phyloP scores from a whole-genome alignment of 2,888 invertebrate species.

The Rhabditoides inermis region DNA sequence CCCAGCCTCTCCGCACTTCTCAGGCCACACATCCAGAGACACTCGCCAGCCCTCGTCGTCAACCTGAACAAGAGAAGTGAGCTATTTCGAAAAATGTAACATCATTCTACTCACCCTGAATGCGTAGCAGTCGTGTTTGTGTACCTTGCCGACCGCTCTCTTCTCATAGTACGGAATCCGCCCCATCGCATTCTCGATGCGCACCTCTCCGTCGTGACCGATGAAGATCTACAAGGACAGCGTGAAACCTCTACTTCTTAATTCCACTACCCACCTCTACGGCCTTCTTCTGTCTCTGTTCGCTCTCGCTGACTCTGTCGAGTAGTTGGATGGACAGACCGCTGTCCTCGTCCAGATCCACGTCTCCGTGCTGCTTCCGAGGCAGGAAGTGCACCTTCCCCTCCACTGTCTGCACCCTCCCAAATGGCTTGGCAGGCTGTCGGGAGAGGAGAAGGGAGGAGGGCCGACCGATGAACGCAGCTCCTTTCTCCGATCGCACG shows the following conservation, averaged over 20 bases:
- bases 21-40: slow-evolving; percentile 21
- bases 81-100: neutral
- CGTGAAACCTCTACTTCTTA: too few species aligned
- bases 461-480: slow-evolving; percentile 32
- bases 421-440: slow-evolving; percentile 23
- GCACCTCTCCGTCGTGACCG: slow-evolving; percentile 42
- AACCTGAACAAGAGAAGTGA: slow-evolving; percentile 10
- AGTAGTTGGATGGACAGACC: slow-evolving; percentile 30
- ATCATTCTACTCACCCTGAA: slow-evolving; percentile 8
- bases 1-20: slow-evolving; percentile 19
- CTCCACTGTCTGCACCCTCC: slow-evolving; percentile 18
- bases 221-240: slow-evolving; percentile 25
- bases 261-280: slow-evolving; percentile 30
- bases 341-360: slow-evolving; percentile 28
- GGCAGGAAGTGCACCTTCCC: slow-evolving; percentile 34
- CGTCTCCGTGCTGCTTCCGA: slow-evolving; percentile 12
- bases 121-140: slow-evolving; percentile 20
- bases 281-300: slow-evolving; percentile 23
- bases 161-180: slow-evolving; percentile 17
- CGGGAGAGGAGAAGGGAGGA: slow-evolving; percentile 26
- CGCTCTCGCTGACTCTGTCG: slow-evolving; percentile 27
- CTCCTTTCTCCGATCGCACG: slow-evolving; percentile 19
- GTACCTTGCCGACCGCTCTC: slow-evolving; percentile 24
- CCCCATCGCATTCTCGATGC: slow-evolving; percentile 30
- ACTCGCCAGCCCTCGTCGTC: slow-evolving; percentile 28